Conservation (phyloP, 1,140 invertebrate genomes). For the Calycopis cecrops region DNA sequence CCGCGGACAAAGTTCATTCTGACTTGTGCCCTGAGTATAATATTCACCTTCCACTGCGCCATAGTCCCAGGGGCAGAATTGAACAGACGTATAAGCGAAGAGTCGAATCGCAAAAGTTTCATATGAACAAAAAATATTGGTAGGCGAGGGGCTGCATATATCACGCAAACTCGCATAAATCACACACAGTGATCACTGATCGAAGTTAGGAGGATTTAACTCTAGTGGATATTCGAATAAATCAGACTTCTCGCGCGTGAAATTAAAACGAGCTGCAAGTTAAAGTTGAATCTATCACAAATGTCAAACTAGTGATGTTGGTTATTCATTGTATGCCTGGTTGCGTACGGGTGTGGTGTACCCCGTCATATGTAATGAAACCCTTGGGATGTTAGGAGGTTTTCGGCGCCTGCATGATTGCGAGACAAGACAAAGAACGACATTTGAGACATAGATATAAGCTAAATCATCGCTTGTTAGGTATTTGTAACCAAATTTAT, state of each 20-base stretch:
- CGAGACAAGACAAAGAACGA: too few species aligned
- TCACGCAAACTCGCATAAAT: slow-evolving; percentile 35
- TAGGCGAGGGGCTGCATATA: slow-evolving; percentile 27
- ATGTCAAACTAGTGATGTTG: slow-evolving; percentile 28
- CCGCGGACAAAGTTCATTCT: too few species aligned
- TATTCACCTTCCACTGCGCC: too few species aligned
- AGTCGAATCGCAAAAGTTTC: not conserved
- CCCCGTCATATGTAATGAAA: too few species aligned
- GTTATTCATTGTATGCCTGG: slow-evolving; percentile 11
- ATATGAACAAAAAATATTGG: slow-evolving; percentile 17
- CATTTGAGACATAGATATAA: too few species aligned
- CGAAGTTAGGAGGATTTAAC: slow-evolving; percentile 43
- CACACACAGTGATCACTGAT: slow-evolving; percentile 42
- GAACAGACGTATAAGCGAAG: not conserved
- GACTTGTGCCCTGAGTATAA: too few species aligned
- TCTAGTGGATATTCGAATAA: slow-evolving; percentile 45
- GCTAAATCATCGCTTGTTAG: too few species aligned
- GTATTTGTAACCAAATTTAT: too few species aligned
- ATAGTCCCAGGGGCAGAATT: too few species aligned
- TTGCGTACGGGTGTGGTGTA: too few species aligned
- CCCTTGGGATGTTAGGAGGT: too few species aligned
- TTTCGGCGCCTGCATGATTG: too few species aligned
- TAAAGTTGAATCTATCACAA: slow-evolving; percentile 38
- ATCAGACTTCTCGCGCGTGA: slow-evolving; percentile 38
- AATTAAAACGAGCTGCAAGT: slow-evolving; percentile 45